Percentiles rank a stretch among this genome's conserved stretches.
Conservation (phyloP, 92 coral and sea anemone species). For the Scolanthus callimorphus region DNA sequence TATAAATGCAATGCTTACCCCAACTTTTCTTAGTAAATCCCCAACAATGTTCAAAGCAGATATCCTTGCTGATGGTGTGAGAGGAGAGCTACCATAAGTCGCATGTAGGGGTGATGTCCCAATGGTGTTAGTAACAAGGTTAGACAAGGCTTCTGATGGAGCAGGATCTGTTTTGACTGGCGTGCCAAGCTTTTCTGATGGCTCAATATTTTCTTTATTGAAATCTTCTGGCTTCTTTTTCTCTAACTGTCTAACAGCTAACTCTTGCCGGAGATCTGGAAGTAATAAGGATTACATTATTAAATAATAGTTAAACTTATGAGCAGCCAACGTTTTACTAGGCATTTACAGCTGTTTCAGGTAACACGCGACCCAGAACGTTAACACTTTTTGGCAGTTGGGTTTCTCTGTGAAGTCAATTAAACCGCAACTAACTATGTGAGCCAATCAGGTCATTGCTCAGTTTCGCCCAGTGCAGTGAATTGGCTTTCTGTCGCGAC, state of each 20-base stretch:
- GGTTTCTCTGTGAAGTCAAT: too few relatives aligned
- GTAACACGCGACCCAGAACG: too few relatives aligned
- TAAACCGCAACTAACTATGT: too few relatives aligned
- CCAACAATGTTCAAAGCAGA: slow-evolving; percentile 98
- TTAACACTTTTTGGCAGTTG: too few relatives aligned
- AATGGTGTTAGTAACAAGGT: slow-evolving; percentile 62
- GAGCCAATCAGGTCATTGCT: too few relatives aligned
- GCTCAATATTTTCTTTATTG: slow-evolving; percentile 82
- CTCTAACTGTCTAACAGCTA: slow-evolving; percentile 87
- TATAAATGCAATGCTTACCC: slow-evolving; percentile 79
- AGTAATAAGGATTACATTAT: too few relatives aligned
- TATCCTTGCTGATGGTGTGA: slow-evolving; percentile 98
- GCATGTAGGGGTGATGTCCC: slow-evolving; percentile 92
- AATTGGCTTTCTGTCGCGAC: too few relatives aligned
- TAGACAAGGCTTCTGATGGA: slow-evolving; percentile 40
- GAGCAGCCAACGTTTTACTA: too few relatives aligned
- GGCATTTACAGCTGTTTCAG: too few relatives aligned
- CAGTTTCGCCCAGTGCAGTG: too few relatives aligned
- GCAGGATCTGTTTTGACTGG: slow-evolving; percentile 63
- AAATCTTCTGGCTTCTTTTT: slow-evolving; percentile 66
- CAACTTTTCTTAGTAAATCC: slow-evolving; percentile 95
- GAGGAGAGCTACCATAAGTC: slow-evolving; percentile 88
- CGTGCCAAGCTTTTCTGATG: slow-evolving; percentile 44
- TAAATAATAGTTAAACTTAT: too few relatives aligned
- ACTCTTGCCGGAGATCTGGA: slow-evolving; percentile 91